Evolutionary conservation across 2,888 invertebrate species (phyloP).

Genomic region (Campoplex capitator): DNA sequence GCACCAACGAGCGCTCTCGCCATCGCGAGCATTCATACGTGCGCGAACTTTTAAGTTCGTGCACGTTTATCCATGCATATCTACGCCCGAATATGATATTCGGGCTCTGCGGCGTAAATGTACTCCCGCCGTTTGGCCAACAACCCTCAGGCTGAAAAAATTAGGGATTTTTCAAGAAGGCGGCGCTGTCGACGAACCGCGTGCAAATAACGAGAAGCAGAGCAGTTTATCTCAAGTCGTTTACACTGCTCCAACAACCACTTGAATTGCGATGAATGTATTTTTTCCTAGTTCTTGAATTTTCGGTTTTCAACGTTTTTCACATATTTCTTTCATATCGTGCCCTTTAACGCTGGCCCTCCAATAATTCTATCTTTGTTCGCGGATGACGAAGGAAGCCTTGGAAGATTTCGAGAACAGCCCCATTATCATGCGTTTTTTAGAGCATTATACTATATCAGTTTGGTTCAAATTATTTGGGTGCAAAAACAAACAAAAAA

Average conservation of each 20-base stretch:
- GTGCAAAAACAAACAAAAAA: too few relatives aligned
- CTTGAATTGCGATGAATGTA: conserved; percentile 40
- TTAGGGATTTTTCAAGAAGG: conserved; percentile 32
- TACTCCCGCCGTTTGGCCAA: conserved; percentile 29
- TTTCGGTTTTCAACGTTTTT: conserved; percentile 24
- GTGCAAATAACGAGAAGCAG: conserved; percentile 30
- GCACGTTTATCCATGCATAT: neutral
- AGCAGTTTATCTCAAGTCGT: conserved; percentile 12
- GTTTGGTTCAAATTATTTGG: neutral
- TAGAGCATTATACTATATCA: neutral
- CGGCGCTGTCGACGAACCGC: conserved; percentile 21
- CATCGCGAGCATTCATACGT: conserved; percentile 27
- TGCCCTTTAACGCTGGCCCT: conserved; percentile 15
- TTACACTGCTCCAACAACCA: conserved; percentile 32
- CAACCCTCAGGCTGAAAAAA: conserved; percentile 31
- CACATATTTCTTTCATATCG: neutral
- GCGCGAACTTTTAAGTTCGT: neutral
- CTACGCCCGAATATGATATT: neutral
- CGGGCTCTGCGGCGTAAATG: neutral
- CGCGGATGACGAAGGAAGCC: neutral
- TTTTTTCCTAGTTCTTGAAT: conserved; percentile 31
- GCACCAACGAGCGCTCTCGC: conserved; percentile 33
- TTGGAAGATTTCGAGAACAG: neutral
- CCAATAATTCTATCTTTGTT: neutral
- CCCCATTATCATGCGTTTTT: neutral